Evolutionary conservation across 64 coral and sea anemone genomes (phyloP).

Genomic region (Astreopora myriophthalma): DNA sequence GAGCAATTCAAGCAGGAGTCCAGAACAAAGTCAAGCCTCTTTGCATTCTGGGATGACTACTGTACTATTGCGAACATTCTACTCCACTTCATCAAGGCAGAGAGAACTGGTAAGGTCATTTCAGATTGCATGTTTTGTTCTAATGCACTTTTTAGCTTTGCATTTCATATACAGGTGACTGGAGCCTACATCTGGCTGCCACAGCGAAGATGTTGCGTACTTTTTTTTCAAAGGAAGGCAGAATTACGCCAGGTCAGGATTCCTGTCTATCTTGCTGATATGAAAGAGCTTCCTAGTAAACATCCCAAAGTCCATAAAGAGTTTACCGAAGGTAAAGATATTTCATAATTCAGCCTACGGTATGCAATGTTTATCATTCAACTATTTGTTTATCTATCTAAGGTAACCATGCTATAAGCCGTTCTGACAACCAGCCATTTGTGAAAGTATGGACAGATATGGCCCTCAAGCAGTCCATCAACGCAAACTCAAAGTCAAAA

Average conservation of each 20-base stretch:
- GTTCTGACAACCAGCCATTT: slow-evolving; percentile 47
- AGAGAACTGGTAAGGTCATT: not conserved
- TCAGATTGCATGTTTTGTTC: not conserved
- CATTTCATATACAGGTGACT: not conserved
- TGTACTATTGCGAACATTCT: not conserved
- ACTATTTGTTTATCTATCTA: not conserved
- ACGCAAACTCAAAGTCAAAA: slow-evolving; percentile 65
- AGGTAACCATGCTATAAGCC: slow-evolving; percentile 27
- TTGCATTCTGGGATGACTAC: not conserved
- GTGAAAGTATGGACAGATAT: slow-evolving; percentile 62
- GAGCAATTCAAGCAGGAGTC: not conserved
- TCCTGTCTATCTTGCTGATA: slow-evolving; percentile 66
- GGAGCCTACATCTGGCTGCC: not conserved
- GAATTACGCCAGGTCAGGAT: slow-evolving; percentile 40
- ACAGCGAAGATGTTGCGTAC: not conserved
- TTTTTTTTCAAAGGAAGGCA: slow-evolving; percentile 12
- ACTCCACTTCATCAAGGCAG: not conserved
- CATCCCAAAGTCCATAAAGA: slow-evolving; percentile 34
- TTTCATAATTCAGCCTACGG: not conserved
- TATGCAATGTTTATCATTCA: not conserved
- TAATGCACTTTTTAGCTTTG: not conserved
- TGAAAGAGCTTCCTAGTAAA: not conserved
- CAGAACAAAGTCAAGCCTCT: not conserved
- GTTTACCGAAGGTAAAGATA: slow-evolving; percentile 35
- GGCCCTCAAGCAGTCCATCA: slow-evolving; percentile 67